A percentile compares a stretch with the other conserved stretches of the same genome.
Evolutionary conservation across 1,140 invertebrate species (phyloP).

Genomic region (Rhagoletis zephyria): DNA sequence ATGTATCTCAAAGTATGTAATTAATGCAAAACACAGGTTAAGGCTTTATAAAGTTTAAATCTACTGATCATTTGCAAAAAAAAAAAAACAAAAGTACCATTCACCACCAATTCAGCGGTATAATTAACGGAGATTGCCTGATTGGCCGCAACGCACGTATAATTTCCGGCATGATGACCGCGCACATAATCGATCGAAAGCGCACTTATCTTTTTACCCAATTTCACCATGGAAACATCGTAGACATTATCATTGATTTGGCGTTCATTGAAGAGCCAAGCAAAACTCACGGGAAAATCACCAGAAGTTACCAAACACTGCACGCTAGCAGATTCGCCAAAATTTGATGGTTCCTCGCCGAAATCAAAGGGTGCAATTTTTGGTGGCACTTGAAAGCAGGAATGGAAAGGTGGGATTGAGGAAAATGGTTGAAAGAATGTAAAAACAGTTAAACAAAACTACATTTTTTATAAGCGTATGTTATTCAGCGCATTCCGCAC

Average conservation of each 20-base stretch:
- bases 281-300: constrained; percentile 82
- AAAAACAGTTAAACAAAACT: constrained; percentile 50
- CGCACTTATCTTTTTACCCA: constrained; percentile 69
- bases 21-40: constrained; percentile 61
- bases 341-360: constrained; percentile 79
- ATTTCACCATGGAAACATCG: constrained; percentile 69
- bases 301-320: constrained; percentile 84
- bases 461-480: not conserved
- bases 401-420: not conserved
- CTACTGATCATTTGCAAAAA: not conserved
- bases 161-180: constrained; percentile 81
- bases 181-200: constrained; percentile 72
- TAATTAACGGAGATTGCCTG: constrained; percentile 80
- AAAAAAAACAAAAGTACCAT: constrained; percentile 75
- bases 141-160: constrained; percentile 84
- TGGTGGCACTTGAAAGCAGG: constrained; percentile 76
- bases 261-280: constrained; percentile 75
- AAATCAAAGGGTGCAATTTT: constrained; percentile 81
- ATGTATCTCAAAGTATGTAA: not conserved
- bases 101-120: constrained; percentile 80
- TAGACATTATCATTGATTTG: constrained; percentile 76
- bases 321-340: constrained; percentile 81
- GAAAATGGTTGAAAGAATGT: constrained; percentile 53
- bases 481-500: constrained; percentile 69
- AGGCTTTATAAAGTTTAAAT: constrained; percentile 68